Evolutionary conservation across 2,888 invertebrate genomes (phyloP).

Genomic region (Mallateleia sp.): DNA sequence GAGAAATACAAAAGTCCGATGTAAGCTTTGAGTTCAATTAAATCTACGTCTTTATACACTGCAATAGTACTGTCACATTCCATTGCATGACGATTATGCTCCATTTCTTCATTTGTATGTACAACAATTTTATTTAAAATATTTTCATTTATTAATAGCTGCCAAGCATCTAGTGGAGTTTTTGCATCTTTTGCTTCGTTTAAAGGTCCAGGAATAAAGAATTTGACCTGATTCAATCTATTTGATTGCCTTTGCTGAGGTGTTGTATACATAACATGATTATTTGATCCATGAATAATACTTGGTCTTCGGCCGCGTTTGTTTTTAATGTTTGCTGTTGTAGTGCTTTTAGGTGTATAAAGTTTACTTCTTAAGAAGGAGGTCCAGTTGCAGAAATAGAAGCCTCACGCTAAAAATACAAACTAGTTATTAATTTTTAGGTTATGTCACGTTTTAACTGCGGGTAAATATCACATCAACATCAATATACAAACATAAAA

Average conservation of each 20-base stretch:
- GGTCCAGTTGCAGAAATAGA: not conserved
- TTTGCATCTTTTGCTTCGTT: not conserved
- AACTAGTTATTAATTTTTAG: no score
- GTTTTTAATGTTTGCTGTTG: not conserved
- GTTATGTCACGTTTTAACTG: no score
- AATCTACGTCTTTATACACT: slow-evolving; percentile 15
- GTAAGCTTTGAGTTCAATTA: slow-evolving; percentile 29
- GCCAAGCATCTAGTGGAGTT: not conserved
- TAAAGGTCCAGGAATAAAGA: not conserved
- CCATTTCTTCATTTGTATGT: slow-evolving; percentile 16
- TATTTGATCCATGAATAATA: not conserved
- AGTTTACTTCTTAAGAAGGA: not conserved
- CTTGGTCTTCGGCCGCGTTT: not conserved
- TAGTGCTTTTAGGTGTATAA: not conserved
- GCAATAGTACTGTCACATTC: slow-evolving; percentile 8
- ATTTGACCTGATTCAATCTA: not conserved
- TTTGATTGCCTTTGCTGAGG: not conserved
- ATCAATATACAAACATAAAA: no score
- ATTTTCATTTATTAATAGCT: slow-evolving; percentile 8
- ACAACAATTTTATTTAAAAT: slow-evolving; percentile 32
- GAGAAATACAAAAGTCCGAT: slow-evolving; percentile 49
- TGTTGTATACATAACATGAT: not conserved
- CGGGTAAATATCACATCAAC: no score
- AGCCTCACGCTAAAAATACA: not conserved
- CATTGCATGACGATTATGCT: not conserved